A percentile compares a stretch with the other conserved stretches of the same genome.
These are phyloP conservation scores for Calephelis perditalis DNA, from an alignment of 2,888 invertebrate species.

Conservation along the genomic window DNA sequence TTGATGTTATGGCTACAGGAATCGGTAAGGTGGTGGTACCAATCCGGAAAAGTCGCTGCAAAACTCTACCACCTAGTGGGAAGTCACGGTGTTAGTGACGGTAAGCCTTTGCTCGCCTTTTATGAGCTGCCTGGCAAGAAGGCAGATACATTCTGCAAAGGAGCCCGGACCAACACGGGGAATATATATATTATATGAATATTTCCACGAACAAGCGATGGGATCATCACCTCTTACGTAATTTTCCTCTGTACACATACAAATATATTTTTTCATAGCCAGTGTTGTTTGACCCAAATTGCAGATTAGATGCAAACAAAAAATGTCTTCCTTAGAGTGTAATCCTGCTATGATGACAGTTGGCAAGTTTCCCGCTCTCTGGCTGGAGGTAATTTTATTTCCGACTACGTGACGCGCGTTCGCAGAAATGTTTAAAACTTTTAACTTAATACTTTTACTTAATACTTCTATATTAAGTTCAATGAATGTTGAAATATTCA, in stretches of 20 bases:
- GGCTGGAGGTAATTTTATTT: conserved; percentile 62
- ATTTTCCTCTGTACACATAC: neutral
- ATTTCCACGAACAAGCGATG: no score
- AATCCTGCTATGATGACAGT: conserved; percentile 65
- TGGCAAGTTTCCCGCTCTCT: conserved; percentile 61
- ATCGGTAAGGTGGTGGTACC: no score
- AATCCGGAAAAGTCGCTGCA: no score
- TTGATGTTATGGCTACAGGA: no score
- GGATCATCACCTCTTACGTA: neutral
- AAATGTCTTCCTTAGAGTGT: conserved; percentile 61
- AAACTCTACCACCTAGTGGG: no score
- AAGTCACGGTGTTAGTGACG: no score
- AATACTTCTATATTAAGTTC: conserved; percentile 5
- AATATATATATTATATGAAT: no score
- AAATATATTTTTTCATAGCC: no score
- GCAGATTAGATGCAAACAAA: conserved; percentile 45
- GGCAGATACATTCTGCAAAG: no score
- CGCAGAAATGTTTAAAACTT: conserved; percentile 32
- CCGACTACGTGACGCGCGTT: conserved; percentile 61
- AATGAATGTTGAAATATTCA: conserved; percentile 4
- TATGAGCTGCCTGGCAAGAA: no score
- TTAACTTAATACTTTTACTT: conserved; percentile 9
- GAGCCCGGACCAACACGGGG: no score
- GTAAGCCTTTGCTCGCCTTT: no score
- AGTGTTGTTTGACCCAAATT: conserved; percentile 17